phyloP scores from a whole-genome alignment of 2,888 invertebrate species.

The Heliconius charithonia region DNA sequence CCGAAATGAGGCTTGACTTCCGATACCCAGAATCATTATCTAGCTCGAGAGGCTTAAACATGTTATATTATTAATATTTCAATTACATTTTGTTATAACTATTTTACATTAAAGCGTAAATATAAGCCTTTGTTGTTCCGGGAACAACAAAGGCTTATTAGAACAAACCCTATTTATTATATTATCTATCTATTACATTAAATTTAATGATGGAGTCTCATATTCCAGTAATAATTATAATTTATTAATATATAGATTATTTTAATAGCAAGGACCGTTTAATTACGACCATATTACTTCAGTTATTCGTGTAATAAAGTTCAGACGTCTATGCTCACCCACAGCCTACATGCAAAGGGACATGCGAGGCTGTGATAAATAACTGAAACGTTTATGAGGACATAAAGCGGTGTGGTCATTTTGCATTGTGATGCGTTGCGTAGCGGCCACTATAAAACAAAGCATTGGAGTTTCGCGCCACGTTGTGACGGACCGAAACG shows the following conservation, averaged over 20 bases:
- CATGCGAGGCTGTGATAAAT: constrained; percentile 53
- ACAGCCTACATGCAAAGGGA: constrained; percentile 35
- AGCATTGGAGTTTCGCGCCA: constrained; percentile 61
- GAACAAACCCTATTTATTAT: neutral
- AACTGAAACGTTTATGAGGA: constrained; percentile 61
- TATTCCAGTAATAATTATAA: neutral
- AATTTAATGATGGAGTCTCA: constrained; percentile 11
- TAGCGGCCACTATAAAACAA: constrained; percentile 63
- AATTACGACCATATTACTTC: constrained; percentile 16
- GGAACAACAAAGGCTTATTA: constrained; percentile 15
- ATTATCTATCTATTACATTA: neutral
- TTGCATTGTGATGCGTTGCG: constrained; percentile 55
- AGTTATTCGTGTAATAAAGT: constrained; percentile 18
- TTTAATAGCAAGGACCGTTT: constrained; percentile 3
- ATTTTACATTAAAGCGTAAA: neutral
- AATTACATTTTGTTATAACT: neutral
- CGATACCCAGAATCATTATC: constrained; percentile 14
- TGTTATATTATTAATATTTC: constrained; percentile 19
- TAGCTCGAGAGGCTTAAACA: constrained; percentile 17
- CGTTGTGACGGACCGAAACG: constrained; percentile 66
- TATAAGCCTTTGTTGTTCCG: too few relatives aligned
- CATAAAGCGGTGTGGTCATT: constrained; percentile 59
- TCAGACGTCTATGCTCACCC: constrained; percentile 28
- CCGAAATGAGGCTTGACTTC: constrained; percentile 13
- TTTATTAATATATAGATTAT: constrained; percentile 16